A percentile compares a stretch with the other conserved stretches of the same genome.
phyloP scores from a whole-genome alignment of 2,113 vertebrate genomes.

The Microcebus ravelobensis region DNA sequence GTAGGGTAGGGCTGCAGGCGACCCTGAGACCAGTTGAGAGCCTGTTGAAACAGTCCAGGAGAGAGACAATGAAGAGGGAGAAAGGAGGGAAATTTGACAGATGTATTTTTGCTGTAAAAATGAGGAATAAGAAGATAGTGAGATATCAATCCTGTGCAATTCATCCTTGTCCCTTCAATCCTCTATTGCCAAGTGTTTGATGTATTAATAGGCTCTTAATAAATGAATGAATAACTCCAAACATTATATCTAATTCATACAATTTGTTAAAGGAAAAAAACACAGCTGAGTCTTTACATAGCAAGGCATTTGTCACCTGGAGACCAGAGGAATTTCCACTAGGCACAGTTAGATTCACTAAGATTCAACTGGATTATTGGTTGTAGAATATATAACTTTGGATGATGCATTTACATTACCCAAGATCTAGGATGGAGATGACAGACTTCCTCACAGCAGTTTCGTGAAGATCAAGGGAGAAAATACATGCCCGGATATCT shows the following conservation, averaged over 20 bases:
- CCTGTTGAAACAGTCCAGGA: not conserved
- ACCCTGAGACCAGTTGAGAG: not conserved
- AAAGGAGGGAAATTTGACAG: not conserved
- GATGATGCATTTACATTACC: not conserved
- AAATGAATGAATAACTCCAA: not conserved
- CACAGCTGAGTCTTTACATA: not conserved
- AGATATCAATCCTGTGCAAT: not conserved
- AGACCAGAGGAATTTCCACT: not conserved
- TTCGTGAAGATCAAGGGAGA: constrained; percentile 21
- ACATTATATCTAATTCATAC: not conserved
- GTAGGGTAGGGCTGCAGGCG: not conserved
- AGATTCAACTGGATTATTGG: not conserved
- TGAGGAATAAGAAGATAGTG: not conserved
- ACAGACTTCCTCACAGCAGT: not conserved
- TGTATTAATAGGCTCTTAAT: not conserved
- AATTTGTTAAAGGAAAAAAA: not conserved
- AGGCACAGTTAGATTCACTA: not conserved
- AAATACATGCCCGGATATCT: not conserved
- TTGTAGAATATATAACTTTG: not conserved
- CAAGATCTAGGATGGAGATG: not conserved
- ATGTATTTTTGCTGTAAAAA: not conserved
- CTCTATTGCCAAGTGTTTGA: not conserved
- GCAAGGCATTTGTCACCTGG: not conserved
- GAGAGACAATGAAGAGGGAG: not conserved
- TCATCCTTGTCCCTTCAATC: not conserved